These are phyloP conservation scores for Holcopasites calliopsidis DNA, from an alignment of 1,140 invertebrate genomes.

Conservation along the genomic window DNA sequence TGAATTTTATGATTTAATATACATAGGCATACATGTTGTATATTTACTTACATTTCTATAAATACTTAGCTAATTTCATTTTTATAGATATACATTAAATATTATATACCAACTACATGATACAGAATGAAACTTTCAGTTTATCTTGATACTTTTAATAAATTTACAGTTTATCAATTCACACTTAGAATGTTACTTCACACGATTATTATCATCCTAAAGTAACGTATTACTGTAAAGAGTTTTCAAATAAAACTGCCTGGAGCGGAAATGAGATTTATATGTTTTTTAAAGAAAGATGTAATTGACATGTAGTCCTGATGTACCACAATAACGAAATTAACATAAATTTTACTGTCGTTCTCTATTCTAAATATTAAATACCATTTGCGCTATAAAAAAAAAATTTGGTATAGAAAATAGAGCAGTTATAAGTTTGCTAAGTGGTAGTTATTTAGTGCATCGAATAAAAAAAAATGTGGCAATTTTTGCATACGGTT, in stretches of 20 bases:
- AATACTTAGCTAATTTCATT: neutral
- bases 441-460: conserved; percentile 9
- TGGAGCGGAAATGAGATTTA: neutral
- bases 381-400: too few relatives aligned
- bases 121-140: neutral
- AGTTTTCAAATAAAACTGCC: neutral
- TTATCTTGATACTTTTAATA: neutral
- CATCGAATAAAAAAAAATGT: neutral
- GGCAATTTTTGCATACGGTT: neutral
- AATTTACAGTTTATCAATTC: conserved; percentile 17
- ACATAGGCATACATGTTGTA: too few relatives aligned
- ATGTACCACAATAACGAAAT: neutral
- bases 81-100: neutral
- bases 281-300: conserved; percentile 14
- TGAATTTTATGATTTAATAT: too few relatives aligned
- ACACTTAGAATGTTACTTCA: conserved; percentile 6
- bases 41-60: too few relatives aligned
- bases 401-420: conserved; percentile 14
- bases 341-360: conserved; percentile 1
- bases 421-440: too few relatives aligned
- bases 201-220: neutral
- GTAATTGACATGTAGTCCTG: conserved; percentile 1
- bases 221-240: neutral
- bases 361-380: too few relatives aligned
- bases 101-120: neutral